phyloP scores from a whole-genome alignment of 2,888 invertebrate genomes.

The Chrysolina haemoptera region DNA sequence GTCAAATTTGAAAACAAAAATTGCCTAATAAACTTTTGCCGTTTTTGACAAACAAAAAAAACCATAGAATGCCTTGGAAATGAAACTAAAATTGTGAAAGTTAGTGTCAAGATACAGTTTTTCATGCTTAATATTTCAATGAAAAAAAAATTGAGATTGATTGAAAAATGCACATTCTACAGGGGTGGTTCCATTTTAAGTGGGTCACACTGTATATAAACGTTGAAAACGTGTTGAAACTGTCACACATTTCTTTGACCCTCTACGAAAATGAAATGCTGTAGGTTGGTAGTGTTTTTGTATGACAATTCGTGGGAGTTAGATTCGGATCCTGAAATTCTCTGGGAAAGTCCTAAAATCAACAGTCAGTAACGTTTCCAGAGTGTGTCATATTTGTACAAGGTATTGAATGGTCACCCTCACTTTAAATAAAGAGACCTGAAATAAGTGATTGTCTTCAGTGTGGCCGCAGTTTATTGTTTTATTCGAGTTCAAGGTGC shows the following conservation, averaged over 20 bases:
- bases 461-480: not conserved
- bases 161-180: too few species aligned
- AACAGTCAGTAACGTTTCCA: not conserved
- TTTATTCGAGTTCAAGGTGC: not conserved
- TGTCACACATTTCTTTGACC: not conserved
- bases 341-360: not conserved
- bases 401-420: constrained; percentile 4
- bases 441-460: not conserved
- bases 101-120: too few species aligned
- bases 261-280: not conserved
- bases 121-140: too few species aligned
- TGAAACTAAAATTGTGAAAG: too few species aligned
- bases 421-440: not conserved
- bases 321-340: not conserved
- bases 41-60: too few species aligned
- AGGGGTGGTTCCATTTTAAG: too few species aligned
- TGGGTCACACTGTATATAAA: too few species aligned
- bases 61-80: too few species aligned
- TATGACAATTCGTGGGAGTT: not conserved
- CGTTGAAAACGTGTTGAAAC: not conserved
- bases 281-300: not conserved
- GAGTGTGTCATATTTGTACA: not conserved
- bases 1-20: too few species aligned
- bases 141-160: too few species aligned
- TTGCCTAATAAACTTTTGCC: too few species aligned